Evolutionary conservation across 2,797 vertebrate species (phyloP), one percentile per base, ranked within the genome.

Genomic region (Nothura maculosa): DNA sequence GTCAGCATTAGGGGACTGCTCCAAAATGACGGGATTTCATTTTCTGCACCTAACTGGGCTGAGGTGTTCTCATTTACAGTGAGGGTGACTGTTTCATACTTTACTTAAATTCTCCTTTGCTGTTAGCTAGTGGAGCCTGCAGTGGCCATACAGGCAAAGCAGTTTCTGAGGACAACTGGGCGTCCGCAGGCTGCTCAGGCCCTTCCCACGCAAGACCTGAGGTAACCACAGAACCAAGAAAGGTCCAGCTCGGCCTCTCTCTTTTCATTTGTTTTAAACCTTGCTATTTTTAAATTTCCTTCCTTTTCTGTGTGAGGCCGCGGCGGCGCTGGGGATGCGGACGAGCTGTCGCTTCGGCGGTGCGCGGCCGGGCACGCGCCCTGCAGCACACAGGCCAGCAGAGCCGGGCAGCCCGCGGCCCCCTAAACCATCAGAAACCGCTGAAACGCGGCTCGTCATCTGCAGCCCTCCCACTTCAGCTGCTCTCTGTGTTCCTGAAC

Each of bases 401-500:
- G 96, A 52, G 12, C 80, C 12, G 24, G 77, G 13, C 27, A 78
- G 61, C 47, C 47, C 21, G 21, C 11, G 10, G 47, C 47, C 47
- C 47, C 47, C 12, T 47, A 11, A 22, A 47, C 21, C 21, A 47
- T 12, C 22, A 47, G 12, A 47, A 47, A 6, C 47, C 47, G 12
- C 47, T 68, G n/a, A 67, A 74, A 75, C 73, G 70, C 12, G 2
- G 61, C 84, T 95, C 82, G 60, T 92, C 78, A 6, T 92, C 81
- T 47, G 66, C 69, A 87, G 84, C 79, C 81, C 90, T 81, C 80
- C 76, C 63, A 76, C 90, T 60, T 93, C 92, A 93, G 87, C 93
- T 94, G 95, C 89, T 96, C 93, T 79, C 90, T 85, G 91, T 95
- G 96, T 94, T 74, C n/a, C 74, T 73, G 81, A 96, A 95, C 93